These are phyloP conservation scores for Atractosteus spatula DNA, from an alignment of 2,113 vertebrate genomes.

Conservation along the genomic window DNA sequence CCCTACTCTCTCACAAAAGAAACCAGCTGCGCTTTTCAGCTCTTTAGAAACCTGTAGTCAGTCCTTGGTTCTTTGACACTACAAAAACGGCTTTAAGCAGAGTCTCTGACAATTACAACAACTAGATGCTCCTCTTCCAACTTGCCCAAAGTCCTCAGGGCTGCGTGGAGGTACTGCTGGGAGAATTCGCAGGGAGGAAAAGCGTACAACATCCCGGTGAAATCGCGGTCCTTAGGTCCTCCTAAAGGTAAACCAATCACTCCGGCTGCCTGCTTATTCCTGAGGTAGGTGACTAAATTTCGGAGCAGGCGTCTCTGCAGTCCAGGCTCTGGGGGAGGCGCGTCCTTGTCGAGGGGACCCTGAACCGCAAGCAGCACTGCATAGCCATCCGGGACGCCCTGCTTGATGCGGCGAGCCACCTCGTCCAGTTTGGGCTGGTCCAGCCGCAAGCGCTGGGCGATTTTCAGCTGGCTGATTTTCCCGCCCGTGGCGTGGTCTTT, in stretches of 20 bases:
- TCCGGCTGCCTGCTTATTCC: slow-evolving; percentile 97
- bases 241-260: slow-evolving; percentile 92
- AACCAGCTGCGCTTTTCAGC: not conserved
- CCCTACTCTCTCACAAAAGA: not conserved
- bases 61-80: slow-evolving; percentile 8
- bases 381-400: slow-evolving; percentile 85
- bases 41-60: slow-evolving; percentile 5
- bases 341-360: slow-evolving; percentile 65
- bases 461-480: slow-evolving; percentile 88
- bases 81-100: slow-evolving; percentile 64
- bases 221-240: slow-evolving; percentile 79
- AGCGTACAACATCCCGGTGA: slow-evolving; percentile 91
- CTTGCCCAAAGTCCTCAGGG: slow-evolving; percentile 86
- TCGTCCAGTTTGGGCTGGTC: slow-evolving; percentile 96
- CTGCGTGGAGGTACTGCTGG: slow-evolving; percentile 91
- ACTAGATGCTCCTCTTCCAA: slow-evolving; percentile 97
- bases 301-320: slow-evolving; percentile 93
- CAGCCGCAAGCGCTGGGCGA: slow-evolving; percentile 91
- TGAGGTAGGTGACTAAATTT: slow-evolving; percentile 97
- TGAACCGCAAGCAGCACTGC: slow-evolving; percentile 90
- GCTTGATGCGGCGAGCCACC: slow-evolving; percentile 87
- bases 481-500: slow-evolving; percentile 72
- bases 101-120: slow-evolving; percentile 89
- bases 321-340: slow-evolving; percentile 73
- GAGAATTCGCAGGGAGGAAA: slow-evolving; percentile 95